Percentiles rank a stretch among this genome's conserved stretches.
phyloP scores from a whole-genome alignment of 2,888 invertebrate species.

The Galeopsomyia nigrocyanea region DNA sequence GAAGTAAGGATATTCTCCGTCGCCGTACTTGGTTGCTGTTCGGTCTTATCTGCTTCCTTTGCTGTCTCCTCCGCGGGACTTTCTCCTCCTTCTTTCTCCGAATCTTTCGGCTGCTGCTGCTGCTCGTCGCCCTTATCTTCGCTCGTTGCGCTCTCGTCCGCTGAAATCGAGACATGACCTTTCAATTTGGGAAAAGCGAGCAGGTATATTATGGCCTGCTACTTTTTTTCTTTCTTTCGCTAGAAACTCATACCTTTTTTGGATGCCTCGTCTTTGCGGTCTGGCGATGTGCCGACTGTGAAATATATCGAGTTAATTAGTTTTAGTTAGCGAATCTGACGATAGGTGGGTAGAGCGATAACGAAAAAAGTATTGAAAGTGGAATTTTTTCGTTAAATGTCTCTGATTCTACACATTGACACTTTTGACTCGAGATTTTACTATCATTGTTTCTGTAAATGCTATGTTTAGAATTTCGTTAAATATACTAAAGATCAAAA shows the following conservation, averaged over 20 bases:
- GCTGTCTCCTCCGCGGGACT: background rate
- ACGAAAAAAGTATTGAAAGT: too few species aligned
- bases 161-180: background rate
- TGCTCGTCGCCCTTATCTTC: background rate
- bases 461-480: too few species aligned
- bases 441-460: too few species aligned
- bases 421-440: too few species aligned
- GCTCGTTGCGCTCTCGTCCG: background rate
- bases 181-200: background rate
- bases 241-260: background rate
- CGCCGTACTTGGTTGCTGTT: too few species aligned
- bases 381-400: too few species aligned
- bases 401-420: too few species aligned
- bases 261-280: background rate
- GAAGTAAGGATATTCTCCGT: background rate
- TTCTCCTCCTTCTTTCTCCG: background rate
- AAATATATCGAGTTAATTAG: background rate
- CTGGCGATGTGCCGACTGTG: constrained; percentile 6
- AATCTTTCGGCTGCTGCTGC: background rate
- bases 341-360: too few species aligned
- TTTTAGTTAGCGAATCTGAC: too few species aligned
- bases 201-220: too few species aligned
- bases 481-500: too few species aligned
- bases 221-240: too few species aligned
- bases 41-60: background rate